Evolutionary conservation across 2,113 vertebrate genomes (phyloP).

Genomic region (Ophiodon elongatus): DNA sequence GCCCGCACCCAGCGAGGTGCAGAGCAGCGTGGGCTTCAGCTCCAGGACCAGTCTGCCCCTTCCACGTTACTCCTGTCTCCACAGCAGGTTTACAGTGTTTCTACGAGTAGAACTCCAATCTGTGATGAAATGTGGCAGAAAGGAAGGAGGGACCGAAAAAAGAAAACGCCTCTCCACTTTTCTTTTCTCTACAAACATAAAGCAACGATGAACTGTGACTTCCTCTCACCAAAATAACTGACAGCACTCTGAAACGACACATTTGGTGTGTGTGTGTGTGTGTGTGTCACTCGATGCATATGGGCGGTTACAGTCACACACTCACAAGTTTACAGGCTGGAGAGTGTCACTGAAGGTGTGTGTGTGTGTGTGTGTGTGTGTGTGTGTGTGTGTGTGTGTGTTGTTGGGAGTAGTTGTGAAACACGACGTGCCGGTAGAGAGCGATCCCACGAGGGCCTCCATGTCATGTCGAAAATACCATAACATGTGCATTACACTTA

Average conservation of each 20-base stretch:
- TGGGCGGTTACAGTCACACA: conserved; percentile 41
- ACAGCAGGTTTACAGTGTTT: conserved; percentile 25
- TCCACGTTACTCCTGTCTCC: neutral
- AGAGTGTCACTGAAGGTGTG: conserved; percentile 56
- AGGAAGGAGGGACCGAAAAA: too few relatives aligned
- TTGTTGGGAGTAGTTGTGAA: conserved; percentile 53
- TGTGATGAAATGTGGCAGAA: conserved; percentile 28
- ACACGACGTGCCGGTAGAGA: conserved; percentile 78
- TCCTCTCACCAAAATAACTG: neutral
- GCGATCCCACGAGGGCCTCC: conserved; percentile 92
- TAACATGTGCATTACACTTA: conserved; percentile 99
- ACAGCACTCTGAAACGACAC: too few relatives aligned
- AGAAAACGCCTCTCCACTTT: too few relatives aligned
- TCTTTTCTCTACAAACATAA: neutral
- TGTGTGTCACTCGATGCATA: conserved; percentile 33
- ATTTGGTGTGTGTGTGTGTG: conserved; percentile 14
- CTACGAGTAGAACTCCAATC: conserved; percentile 23
- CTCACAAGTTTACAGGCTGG: conserved; percentile 54
- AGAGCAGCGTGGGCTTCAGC: neutral
- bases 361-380: conserved; percentile 13
- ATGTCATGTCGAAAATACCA: conserved; percentile 96
- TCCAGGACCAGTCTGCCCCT: too few relatives aligned
- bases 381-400: neutral
- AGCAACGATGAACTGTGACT: neutral
- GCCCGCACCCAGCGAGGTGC: too few relatives aligned